These are phyloP conservation scores for Agrochola macilenta DNA, from an alignment of 2,888 invertebrate species.

Conservation along the genomic window DNA sequence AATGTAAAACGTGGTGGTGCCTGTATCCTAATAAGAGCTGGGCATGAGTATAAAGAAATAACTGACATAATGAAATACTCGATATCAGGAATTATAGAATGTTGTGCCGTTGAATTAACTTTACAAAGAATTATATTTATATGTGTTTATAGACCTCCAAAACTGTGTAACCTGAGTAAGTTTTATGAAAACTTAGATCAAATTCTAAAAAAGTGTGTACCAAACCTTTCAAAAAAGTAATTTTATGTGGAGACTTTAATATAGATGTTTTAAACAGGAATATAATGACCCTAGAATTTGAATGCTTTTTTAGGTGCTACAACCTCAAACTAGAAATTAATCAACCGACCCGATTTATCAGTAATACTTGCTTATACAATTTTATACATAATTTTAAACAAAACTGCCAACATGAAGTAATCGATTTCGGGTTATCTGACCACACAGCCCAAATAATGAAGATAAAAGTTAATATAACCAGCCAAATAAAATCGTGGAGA, in stretches of 20 bases:
- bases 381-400: not conserved
- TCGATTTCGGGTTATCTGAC: not conserved
- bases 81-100: not conserved
- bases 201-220: not conserved
- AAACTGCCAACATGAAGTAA: not conserved
- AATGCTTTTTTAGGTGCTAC: no score
- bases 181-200: not conserved
- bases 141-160: not conserved
- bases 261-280: no score
- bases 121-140: not conserved
- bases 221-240: not conserved
- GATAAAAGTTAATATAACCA: not conserved
- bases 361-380: not conserved
- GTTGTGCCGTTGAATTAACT: not conserved
- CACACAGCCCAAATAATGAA: not conserved
- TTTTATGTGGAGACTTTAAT: no score
- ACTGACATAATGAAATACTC: not conserved
- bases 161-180: not conserved
- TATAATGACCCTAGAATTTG: no score
- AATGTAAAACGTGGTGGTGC: no score
- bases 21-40: no score
- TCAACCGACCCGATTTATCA: not conserved
- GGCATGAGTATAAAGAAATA: no score
- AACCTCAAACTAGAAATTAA: not conserved
- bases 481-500: no score